phyloP scores from a whole-genome alignment of 2,113 vertebrate species.

The Tetraodon nigroviridis region DNA sequence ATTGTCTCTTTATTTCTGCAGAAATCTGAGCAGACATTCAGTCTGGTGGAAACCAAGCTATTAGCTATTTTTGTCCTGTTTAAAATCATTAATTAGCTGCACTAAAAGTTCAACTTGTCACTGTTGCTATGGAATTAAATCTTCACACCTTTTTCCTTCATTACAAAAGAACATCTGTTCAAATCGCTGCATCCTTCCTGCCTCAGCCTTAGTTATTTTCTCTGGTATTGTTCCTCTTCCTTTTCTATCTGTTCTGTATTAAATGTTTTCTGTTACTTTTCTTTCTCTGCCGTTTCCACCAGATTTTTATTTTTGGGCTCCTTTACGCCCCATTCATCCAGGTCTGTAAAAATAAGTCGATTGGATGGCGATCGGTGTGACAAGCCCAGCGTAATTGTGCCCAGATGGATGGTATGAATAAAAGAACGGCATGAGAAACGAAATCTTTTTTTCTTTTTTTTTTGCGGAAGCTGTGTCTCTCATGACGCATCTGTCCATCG shows the following conservation, averaged over 20 bases:
- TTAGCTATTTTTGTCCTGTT: neutral
- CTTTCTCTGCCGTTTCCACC: neutral
- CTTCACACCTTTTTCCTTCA: slow-evolving; percentile 16
- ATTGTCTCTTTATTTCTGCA: neutral
- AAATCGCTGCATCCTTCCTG: neutral
- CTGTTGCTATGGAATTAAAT: neutral
- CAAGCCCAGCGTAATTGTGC: slow-evolving; percentile 28
- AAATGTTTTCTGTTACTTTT: neutral
- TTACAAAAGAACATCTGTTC: neutral
- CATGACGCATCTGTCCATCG: slow-evolving; percentile 54
- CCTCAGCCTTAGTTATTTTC: slow-evolving; percentile 1
- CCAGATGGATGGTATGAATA: slow-evolving; percentile 38
- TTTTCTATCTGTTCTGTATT: neutral
- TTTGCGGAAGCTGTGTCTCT: slow-evolving; percentile 45
- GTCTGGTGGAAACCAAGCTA: neutral
- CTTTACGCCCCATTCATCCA: slow-evolving; percentile 44
- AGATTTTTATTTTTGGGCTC: slow-evolving; percentile 5
- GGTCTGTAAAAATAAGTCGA: slow-evolving; percentile 51
- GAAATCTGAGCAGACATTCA: neutral
- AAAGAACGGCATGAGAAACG: slow-evolving; percentile 44
- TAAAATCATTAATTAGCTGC: neutral
- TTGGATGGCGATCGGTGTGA: slow-evolving; percentile 49
- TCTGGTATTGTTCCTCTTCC: neutral
- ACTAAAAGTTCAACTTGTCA: slow-evolving; percentile 2
- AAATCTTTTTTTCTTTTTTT: slow-evolving; percentile 28